These are phyloP conservation scores for Ptychobarbus kaznakovi DNA, from an alignment of 2,797 vertebrate species.

Conservation along the genomic window DNA sequence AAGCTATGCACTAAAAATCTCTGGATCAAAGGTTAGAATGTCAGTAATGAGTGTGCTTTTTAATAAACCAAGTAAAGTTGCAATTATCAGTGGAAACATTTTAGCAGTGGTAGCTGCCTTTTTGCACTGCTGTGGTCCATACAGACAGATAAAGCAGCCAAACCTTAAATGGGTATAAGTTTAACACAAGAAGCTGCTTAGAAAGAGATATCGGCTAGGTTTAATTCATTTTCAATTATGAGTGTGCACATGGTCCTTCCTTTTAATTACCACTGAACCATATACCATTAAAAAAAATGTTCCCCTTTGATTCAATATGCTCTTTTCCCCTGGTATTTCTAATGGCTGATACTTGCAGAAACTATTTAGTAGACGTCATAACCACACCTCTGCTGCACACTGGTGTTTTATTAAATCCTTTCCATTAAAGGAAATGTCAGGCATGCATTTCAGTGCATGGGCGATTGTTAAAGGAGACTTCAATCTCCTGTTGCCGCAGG, in stretches of 20 bases:
- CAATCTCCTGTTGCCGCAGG: not conserved
- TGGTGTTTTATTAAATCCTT: slow-evolving; percentile 12
- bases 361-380: not conserved
- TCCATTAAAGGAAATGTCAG: slow-evolving; percentile 10
- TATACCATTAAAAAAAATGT: not conserved
- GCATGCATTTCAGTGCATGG: slow-evolving; percentile 18
- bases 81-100: not conserved
- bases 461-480: not conserved
- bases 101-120: not conserved
- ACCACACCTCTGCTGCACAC: not conserved
- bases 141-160: not conserved
- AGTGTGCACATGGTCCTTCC: not conserved
- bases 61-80: not conserved
- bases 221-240: not conserved
- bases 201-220: not conserved
- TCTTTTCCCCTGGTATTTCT: not conserved
- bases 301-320: not conserved
- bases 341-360: slow-evolving; percentile 1
- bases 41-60: not conserved
- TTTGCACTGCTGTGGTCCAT: not conserved
- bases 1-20: not conserved
- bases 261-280: not conserved
- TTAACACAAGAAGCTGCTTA: not conserved
- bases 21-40: not conserved
- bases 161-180: not conserved